A percentile compares a stretch with the other conserved stretches of the same genome.
These are phyloP conservation scores for Erithacus rubecula DNA, from an alignment of 2,797 vertebrate genomes.

Conservation along the genomic window DNA sequence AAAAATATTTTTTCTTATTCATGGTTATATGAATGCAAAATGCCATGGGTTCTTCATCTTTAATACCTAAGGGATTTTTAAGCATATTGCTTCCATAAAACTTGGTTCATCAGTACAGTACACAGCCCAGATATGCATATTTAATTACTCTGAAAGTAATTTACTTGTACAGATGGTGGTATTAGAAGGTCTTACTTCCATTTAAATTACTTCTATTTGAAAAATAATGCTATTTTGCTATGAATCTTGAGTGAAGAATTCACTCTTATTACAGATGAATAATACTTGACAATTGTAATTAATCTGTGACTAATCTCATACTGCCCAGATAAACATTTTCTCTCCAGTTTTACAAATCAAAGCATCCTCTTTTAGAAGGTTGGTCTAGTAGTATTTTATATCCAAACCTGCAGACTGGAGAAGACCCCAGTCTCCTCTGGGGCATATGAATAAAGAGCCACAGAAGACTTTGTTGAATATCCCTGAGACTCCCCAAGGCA, in stretches of 20 bases:
- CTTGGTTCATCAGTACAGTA: slow-evolving; percentile 78
- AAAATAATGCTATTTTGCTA: slow-evolving; percentile 62
- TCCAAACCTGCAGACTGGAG: neutral
- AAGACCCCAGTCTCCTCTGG: neutral
- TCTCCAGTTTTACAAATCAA: slow-evolving; percentile 6
- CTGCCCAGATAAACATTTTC: slow-evolving; percentile 37
- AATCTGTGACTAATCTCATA: slow-evolving; percentile 60
- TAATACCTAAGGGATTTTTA: slow-evolving; percentile 79
- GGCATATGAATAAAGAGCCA: neutral
- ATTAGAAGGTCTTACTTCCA: slow-evolving; percentile 78
- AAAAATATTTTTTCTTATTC: slow-evolving; percentile 60
- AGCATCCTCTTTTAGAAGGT: neutral
- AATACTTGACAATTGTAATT: slow-evolving; percentile 61
- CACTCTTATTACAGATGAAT: slow-evolving; percentile 65
- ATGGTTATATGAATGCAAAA: slow-evolving; percentile 61
- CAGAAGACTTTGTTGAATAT: neutral
- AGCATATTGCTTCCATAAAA: slow-evolving; percentile 80
- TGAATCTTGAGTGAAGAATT: slow-evolving; percentile 69
- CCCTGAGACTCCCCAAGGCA: neutral
- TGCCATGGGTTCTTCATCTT: slow-evolving; percentile 66
- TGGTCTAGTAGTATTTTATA: neutral
- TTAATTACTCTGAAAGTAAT: slow-evolving; percentile 81
- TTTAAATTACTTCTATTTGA: slow-evolving; percentile 74
- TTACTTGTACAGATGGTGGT: slow-evolving; percentile 78
- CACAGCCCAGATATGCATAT: slow-evolving; percentile 80